Conservation (phyloP, 2,888 invertebrate genomes). For the Frankliniella fusca region DNA sequence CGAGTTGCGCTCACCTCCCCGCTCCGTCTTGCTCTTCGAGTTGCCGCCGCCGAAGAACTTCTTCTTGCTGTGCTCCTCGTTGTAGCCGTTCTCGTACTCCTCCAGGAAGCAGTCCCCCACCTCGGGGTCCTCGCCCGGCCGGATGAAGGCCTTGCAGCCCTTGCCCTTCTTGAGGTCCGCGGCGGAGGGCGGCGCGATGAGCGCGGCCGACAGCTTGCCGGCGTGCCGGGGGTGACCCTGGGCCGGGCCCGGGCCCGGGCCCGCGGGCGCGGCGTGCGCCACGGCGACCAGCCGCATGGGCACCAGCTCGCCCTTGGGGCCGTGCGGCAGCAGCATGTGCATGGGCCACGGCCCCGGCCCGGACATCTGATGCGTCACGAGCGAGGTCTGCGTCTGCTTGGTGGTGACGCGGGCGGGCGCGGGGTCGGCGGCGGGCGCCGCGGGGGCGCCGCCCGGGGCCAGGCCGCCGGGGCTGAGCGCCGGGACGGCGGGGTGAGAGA, state of each 20-base stretch:
- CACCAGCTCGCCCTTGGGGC: slow-evolving; percentile 16
- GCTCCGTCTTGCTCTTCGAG: background rate
- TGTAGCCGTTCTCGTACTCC: slow-evolving; percentile 24
- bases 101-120: slow-evolving; percentile 20
- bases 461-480: background rate
- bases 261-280: background rate
- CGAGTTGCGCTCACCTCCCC: background rate
- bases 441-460: background rate
- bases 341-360: slow-evolving; percentile 6
- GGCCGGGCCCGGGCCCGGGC: background rate
- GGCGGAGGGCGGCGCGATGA: slow-evolving; percentile 2
- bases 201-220: background rate
- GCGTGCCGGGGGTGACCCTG: background rate
- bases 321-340: slow-evolving; percentile 21
- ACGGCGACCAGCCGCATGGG: slow-evolving; percentile 6
- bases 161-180: slow-evolving; percentile 22
- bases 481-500: background rate
- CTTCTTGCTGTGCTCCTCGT: slow-evolving; percentile 24
- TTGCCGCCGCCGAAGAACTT: slow-evolving; percentile 11
- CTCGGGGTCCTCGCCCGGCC: slow-evolving; percentile 11
- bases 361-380: slow-evolving; percentile 19
- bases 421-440: background rate
- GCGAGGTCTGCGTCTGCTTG: background rate
- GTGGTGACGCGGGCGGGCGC: background rate
- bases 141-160: slow-evolving; percentile 20